Evolutionary conservation across 2,888 invertebrate genomes (phyloP).

Genomic region (Masnerella sp.): DNA sequence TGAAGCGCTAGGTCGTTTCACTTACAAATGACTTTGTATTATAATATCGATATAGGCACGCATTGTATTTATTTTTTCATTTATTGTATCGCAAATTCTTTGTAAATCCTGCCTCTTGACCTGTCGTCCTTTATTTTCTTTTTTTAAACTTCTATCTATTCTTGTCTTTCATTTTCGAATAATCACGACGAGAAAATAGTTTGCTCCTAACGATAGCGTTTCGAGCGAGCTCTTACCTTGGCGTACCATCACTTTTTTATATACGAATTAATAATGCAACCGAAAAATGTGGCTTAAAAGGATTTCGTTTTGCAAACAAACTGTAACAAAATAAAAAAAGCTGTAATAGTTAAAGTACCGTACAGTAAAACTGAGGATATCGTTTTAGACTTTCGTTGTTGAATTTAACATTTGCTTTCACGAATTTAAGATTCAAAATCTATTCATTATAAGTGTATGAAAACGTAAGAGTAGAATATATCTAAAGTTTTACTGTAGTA

Average conservation of each 20-base stretch:
- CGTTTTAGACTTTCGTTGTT: slow-evolving; percentile 15
- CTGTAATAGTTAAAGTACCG: slow-evolving; percentile 26
- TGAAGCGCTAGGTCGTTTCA: slow-evolving; percentile 51
- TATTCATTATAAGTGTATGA: slow-evolving; percentile 31
- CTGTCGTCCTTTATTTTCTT: slow-evolving; percentile 26
- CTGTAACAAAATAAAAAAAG: slow-evolving; percentile 17
- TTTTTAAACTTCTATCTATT: background rate
- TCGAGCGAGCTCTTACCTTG: background rate
- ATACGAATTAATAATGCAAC: slow-evolving; percentile 48
- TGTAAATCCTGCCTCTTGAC: slow-evolving; percentile 65
- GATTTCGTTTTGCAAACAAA: slow-evolving; percentile 22
- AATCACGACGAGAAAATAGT: too few relatives aligned
- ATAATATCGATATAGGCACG: slow-evolving; percentile 72
- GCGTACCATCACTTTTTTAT: slow-evolving; percentile 48
- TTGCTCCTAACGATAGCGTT: too few relatives aligned
- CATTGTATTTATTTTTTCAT: slow-evolving; percentile 75
- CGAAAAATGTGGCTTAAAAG: slow-evolving; percentile 37
- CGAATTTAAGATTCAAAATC: slow-evolving; percentile 25
- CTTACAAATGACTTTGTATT: slow-evolving; percentile 69
- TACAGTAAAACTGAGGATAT: slow-evolving; percentile 50
- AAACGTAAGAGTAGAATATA: slow-evolving; percentile 41
- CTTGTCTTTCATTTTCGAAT: too few relatives aligned
- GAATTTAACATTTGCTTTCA: slow-evolving; percentile 26
- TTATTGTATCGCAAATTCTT: slow-evolving; percentile 68
- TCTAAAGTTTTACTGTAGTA: slow-evolving; percentile 56